Evolutionary conservation across 2,797 vertebrate genomes (phyloP), one percentile per base, ranked within the genome.

Genomic region (Bradypus variegatus): DNA sequence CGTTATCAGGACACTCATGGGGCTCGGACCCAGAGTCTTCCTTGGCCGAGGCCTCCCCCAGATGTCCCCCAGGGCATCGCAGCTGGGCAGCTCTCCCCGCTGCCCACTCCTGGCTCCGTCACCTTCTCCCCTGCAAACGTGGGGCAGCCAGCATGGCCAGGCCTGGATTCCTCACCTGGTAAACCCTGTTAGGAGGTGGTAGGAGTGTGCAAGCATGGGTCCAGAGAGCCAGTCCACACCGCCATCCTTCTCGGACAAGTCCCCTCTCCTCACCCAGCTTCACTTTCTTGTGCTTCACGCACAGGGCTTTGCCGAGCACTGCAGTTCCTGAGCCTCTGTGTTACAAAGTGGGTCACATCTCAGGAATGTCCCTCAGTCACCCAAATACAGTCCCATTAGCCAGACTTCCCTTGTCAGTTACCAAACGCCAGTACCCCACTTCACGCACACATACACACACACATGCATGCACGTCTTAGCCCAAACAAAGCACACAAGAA

Each of bases 401-500:
- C 58, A 72, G 81, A 62, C 62, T 58, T 60, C 50, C 64, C n/a
- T 80, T 60, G 73, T 19, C n/a, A 25, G 62, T 64, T 80, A n/a
- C 88, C 62, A 33, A 87, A 45, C 5, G 33, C n/a, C 33, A 38
- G n/a, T 29, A 7, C 11, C 14, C n/a, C n/a, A 12, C 33, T 62
- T 2, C 64, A 6, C 29, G 19, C 5, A 5, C 9, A 9, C 18
- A 45, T n/a, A 27, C 29, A 15, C 25, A 45, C 8, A 12, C 65
- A n/a, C 15, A n/a, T 27, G 31, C 62, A 62, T 21, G 18, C n/a
- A 41, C 29, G 19, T 27, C 62, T 21, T 2, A 64, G 45, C 45
- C 64, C 83, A 55, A 92, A 65, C 0, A 62, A 88, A 38, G 21
- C 91, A 92, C 79, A 65, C 29, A 62, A 75, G 73, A 91, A 91